Conservation (phyloP, 2,797 vertebrate genomes). For the Synaphobranchus kaupii region DNA sequence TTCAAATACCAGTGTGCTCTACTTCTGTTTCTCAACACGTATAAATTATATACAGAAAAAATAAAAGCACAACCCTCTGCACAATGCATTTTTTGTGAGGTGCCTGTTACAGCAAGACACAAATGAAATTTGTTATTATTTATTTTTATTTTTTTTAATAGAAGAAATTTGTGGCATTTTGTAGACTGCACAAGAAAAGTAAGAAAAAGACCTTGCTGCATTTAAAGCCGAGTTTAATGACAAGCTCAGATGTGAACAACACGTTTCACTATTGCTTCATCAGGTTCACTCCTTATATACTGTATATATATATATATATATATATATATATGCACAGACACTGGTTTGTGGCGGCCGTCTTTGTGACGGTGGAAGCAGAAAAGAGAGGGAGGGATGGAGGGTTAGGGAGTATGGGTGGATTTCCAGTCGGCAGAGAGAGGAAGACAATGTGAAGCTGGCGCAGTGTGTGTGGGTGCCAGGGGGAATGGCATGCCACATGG, state of each 20-base stretch:
- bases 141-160: no score
- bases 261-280: not conserved
- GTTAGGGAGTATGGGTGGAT: conserved; percentile 40
- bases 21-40: no score
- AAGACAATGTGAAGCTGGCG: conserved; percentile 70
- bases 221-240: no score
- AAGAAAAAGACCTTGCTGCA: no score
- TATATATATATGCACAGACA: not conserved
- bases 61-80: no score
- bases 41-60: no score
- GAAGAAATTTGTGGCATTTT: no score
- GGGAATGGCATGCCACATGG: conserved; percentile 78
- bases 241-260: not conserved
- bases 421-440: conserved; percentile 66
- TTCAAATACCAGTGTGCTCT: no score
- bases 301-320: not conserved
- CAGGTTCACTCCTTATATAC: not conserved
- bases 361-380: conserved; percentile 3
- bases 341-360: not conserved
- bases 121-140: no score
- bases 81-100: no score
- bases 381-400: not conserved
- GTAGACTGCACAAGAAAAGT: no score
- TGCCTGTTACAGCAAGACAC: no score
- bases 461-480: conserved; percentile 71